phyloP scores from a whole-genome alignment of 2,797 vertebrate genomes.

The Heteromormyrus szaboi region DNA sequence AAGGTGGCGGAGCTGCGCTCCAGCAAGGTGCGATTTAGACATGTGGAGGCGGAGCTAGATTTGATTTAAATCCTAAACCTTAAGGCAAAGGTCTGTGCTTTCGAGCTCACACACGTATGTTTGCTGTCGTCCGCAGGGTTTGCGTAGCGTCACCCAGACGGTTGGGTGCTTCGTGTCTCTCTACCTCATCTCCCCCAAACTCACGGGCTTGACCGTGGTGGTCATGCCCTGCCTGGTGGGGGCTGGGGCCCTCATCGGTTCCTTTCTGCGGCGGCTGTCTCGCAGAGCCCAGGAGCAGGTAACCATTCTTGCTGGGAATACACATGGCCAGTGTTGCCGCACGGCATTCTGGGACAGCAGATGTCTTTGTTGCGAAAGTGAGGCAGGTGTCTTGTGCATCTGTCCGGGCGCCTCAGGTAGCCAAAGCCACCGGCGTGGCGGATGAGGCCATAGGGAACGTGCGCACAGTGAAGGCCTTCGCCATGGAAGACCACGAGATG shows the following conservation, averaged over 20 bases:
- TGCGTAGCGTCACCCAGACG: conserved; percentile 83
- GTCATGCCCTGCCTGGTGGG: conserved; percentile 77
- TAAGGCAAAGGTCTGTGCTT: neutral
- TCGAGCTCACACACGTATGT: neutral
- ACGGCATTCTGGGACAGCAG: neutral
- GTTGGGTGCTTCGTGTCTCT: conserved; percentile 83
- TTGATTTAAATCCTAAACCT: neutral
- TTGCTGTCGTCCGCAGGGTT: conserved; percentile 64
- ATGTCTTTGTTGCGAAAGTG: neutral
- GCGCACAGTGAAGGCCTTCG: conserved; percentile 86
- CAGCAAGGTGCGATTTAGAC: neutral
- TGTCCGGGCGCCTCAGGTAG: conserved; percentile 60
- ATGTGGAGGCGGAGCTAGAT: neutral
- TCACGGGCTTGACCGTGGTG: conserved; percentile 77
- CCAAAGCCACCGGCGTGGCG: conserved; percentile 81
- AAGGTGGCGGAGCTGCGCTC: neutral
- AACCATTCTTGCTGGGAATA: neutral
- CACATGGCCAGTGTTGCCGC: neutral
- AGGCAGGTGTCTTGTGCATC: neutral
- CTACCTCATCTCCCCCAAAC: conserved; percentile 84
- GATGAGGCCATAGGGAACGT: conserved; percentile 88
- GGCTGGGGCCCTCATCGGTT: conserved; percentile 74
- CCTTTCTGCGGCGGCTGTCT: conserved; percentile 79
- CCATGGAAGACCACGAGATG: conserved; percentile 83
- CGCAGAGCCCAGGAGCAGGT: conserved; percentile 90